Percentiles rank a stretch among this genome's conserved stretches.
Conservation (phyloP, 53 echinoderm and acorn worm species). For the Hippasteria phrygiana region DNA sequence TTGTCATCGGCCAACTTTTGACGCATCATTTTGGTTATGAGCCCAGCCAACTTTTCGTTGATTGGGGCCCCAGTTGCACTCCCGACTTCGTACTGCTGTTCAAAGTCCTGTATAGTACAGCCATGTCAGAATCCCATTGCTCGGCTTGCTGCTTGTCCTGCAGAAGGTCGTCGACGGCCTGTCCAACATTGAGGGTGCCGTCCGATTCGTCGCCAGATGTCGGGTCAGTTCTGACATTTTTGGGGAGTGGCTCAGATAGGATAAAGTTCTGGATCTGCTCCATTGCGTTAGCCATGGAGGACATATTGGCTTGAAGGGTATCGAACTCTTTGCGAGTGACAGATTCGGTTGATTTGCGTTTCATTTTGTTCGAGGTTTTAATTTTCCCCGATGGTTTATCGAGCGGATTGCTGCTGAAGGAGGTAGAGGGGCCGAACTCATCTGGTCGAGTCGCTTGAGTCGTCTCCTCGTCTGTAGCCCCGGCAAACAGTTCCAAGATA, state of each 20-base stretch:
- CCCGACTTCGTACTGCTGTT: neutral
- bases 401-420: neutral
- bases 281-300: neutral
- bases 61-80: neutral
- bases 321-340: neutral
- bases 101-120: neutral
- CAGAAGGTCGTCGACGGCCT: conserved; percentile 6
- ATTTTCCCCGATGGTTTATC: neutral
- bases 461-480: neutral
- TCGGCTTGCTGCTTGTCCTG: neutral
- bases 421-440: neutral
- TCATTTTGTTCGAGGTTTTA: neutral
- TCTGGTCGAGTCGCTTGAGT: neutral
- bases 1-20: conserved; percentile 17
- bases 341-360: neutral
- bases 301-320: neutral
- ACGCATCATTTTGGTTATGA: conserved; percentile 5
- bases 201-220: too few relatives aligned
- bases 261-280: neutral
- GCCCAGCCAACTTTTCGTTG: neutral
- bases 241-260: neutral
- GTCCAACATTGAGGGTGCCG: neutral
- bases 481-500: neutral
- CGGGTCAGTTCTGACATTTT: too few relatives aligned
- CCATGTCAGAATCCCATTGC: neutral